These are phyloP conservation scores for Invenusta paracnida DNA, from an alignment of 2,888 invertebrate species.

Conservation along the genomic window DNA sequence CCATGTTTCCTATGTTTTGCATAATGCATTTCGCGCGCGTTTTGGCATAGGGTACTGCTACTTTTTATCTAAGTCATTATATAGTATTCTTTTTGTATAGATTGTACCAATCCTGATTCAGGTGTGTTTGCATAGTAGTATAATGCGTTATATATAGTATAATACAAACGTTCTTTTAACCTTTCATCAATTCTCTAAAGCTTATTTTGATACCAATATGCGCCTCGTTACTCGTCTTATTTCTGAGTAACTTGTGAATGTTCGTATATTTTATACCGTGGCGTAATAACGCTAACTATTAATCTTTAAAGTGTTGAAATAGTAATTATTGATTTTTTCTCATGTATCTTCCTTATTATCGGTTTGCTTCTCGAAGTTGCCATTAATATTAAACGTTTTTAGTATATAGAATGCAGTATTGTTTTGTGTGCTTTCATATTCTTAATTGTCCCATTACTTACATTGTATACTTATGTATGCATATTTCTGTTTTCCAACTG, in stretches of 20 bases:
- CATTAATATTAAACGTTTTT: slow-evolving; percentile 14
- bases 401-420: slow-evolving; percentile 15
- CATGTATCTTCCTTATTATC: not conserved
- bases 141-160: too few relatives aligned
- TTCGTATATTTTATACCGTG: not conserved
- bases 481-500: slow-evolving; percentile 11
- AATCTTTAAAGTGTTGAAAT: not conserved
- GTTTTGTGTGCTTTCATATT: slow-evolving; percentile 18
- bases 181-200: not conserved
- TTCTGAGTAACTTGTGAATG: not conserved
- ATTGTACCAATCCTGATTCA: slow-evolving; percentile 23
- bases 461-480: not conserved
- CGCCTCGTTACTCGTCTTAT: slow-evolving; percentile 6
- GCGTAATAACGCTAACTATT: not conserved
- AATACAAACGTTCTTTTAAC: not conserved
- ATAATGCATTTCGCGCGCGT: slow-evolving; percentile 13
- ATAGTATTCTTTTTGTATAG: slow-evolving; percentile 21
- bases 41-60: slow-evolving; percentile 23
- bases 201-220: not conserved
- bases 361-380: not conserved
- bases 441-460: slow-evolving; percentile 4
- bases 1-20: slow-evolving; percentile 29
- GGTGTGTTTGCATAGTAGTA: slow-evolving; percentile 19
- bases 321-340: not conserved
- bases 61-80: slow-evolving; percentile 20